Percentiles rank a stretch among this genome's conserved stretches.
Evolutionary conservation across 2,113 vertebrate genomes (phyloP).

Genomic region (Ceyx margarethae): DNA sequence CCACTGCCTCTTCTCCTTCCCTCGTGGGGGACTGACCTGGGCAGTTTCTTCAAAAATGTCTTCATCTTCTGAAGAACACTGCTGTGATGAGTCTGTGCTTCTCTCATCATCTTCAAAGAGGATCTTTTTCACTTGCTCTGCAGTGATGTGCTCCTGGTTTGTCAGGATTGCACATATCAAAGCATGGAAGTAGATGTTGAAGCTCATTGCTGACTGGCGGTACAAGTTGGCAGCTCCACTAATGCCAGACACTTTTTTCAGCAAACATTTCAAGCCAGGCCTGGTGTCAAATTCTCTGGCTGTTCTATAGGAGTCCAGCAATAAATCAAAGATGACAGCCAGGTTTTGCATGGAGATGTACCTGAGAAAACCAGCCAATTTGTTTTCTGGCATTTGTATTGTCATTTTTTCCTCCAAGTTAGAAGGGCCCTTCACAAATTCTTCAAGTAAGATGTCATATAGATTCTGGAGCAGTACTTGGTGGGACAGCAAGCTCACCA

Average conservation of each 20-base stretch:
- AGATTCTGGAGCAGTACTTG: conserved; percentile 97
- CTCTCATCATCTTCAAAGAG: conserved; percentile 91
- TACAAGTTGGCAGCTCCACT: conserved; percentile 93
- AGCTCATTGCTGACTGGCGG: conserved; percentile 96
- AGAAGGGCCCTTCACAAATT: conserved; percentile 88
- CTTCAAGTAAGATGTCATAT: conserved; percentile 92
- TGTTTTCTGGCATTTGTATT: conserved; percentile 77
- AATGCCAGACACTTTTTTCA: conserved; percentile 96
- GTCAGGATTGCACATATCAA: conserved; percentile 88
- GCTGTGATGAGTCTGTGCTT: conserved; percentile 91
- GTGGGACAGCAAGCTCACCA: conserved; percentile 95
- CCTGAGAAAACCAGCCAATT: conserved; percentile 88
- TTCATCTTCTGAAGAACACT: conserved; percentile 94
- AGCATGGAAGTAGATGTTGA: conserved; percentile 94
- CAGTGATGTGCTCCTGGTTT: conserved; percentile 86
- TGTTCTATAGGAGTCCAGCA: conserved; percentile 94
- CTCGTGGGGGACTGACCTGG: conserved; percentile 92
- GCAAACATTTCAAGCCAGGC: conserved; percentile 92
- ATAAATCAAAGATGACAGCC: conserved; percentile 94
- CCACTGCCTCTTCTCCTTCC: conserved; percentile 88
- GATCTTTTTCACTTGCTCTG: conserved; percentile 92
- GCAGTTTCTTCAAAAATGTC: conserved; percentile 98
- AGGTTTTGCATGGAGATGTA: conserved; percentile 98
- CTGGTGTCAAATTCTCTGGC: conserved; percentile 95
- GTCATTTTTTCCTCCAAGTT: conserved; percentile 81